Evolutionary conservation across 2,888 invertebrate genomes (phyloP).

Genomic region (Poecilobothrus nobilitatus): DNA sequence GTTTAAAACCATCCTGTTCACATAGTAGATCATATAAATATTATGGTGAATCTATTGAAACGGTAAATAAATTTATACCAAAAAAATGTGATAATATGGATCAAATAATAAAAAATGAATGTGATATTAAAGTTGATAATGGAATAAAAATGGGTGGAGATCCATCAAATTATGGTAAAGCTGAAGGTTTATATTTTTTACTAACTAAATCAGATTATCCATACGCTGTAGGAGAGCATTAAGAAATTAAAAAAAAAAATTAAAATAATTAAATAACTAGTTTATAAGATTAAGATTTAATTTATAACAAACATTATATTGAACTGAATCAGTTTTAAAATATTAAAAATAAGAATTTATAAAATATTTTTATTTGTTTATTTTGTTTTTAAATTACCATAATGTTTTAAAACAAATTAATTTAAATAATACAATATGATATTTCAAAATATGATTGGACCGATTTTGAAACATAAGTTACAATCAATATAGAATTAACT

Average conservation of each 20-base stretch:
- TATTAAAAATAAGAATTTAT: too few relatives aligned
- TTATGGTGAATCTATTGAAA: constrained; percentile 42
- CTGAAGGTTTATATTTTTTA: constrained; percentile 17
- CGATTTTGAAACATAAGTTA: too few relatives aligned
- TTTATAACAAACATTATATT: neutral
- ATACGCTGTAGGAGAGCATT: constrained; percentile 12
- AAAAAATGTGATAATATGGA: constrained; percentile 9
- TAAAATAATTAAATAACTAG: neutral
- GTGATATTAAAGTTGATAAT: neutral
- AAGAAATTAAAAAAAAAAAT: neutral
- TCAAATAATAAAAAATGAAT: neutral
- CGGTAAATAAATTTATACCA: constrained; percentile 33
- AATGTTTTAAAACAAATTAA: too few relatives aligned
- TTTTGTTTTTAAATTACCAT: too few relatives aligned
- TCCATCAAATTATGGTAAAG: constrained; percentile 16
- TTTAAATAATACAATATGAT: too few relatives aligned
- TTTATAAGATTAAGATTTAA: neutral
- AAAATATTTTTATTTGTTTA: too few relatives aligned
- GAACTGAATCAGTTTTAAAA: neutral
- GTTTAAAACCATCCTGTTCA: constrained; percentile 43
- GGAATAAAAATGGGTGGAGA: constrained; percentile 18
- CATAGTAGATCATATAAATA: constrained; percentile 43
- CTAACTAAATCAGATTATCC: constrained; percentile 13
- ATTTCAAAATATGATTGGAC: too few relatives aligned
- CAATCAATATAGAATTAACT: too few relatives aligned